A percentile compares a stretch with the other conserved stretches of the same genome.
Conservation (phyloP, 2,888 invertebrate species). For the Julus scandinavius region DNA sequence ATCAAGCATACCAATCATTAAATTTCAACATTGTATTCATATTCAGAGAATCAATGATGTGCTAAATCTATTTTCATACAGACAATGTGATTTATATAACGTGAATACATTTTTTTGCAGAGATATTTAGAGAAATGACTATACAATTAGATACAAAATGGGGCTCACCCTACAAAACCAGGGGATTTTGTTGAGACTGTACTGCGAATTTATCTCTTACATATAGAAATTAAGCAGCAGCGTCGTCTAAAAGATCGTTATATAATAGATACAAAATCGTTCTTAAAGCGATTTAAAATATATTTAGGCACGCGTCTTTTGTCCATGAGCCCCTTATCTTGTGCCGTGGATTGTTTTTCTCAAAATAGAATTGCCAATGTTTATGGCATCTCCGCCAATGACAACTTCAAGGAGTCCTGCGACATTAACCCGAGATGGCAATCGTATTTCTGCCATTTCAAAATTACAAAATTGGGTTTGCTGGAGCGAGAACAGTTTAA, state of each 20-base stretch:
- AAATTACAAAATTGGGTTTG: slow-evolving; percentile 43
- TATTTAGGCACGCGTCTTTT: background rate
- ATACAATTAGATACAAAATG: too few relatives aligned
- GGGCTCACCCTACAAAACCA: too few relatives aligned
- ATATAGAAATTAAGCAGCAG: background rate
- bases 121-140: too few relatives aligned
- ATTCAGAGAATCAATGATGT: too few relatives aligned
- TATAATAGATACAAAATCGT: background rate
- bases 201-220: too few relatives aligned
- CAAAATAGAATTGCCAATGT: slow-evolving; percentile 29
- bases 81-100: too few relatives aligned
- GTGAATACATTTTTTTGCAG: too few relatives aligned
- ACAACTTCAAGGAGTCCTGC: slow-evolving; percentile 14
- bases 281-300: slow-evolving; percentile 8
- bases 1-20: too few relatives aligned
- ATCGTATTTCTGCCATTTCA: slow-evolving; percentile 46
- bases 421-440: slow-evolving; percentile 26
- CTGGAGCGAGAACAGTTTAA: slow-evolving; percentile 43
- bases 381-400: slow-evolving; percentile 30
- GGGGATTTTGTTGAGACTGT: too few relatives aligned
- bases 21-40: too few relatives aligned
- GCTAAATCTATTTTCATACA: too few relatives aligned
- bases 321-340: background rate
- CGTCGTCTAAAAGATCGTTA: background rate
- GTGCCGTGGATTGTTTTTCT: slow-evolving; percentile 5